These are phyloP conservation scores for Accipiter cooperii DNA, from an alignment of 2,113 vertebrate genomes.

Conservation along the genomic window DNA sequence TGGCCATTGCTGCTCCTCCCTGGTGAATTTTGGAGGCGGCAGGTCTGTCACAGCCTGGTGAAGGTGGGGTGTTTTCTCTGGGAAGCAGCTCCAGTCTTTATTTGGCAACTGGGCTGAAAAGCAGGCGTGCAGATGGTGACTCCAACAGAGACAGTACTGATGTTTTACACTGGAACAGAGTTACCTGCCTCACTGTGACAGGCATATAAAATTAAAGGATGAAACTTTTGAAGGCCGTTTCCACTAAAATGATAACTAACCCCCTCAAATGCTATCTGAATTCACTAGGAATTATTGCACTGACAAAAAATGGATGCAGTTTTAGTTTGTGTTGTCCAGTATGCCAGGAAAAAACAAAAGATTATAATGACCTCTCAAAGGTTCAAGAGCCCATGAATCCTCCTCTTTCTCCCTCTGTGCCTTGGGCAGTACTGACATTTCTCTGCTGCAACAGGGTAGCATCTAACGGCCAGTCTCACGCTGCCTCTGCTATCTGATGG, in stretches of 20 bases:
- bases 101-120: not conserved
- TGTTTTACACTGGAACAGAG: not conserved
- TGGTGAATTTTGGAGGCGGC: not conserved
- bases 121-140: not conserved
- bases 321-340: not conserved
- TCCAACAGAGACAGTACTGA: not conserved
- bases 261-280: not conserved
- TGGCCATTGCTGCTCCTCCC: not conserved
- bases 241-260: not conserved
- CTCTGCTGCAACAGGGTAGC: not conserved
- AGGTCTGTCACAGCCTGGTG: fast-evolving
- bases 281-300: not conserved
- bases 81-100: not conserved
- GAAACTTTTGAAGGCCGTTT: not conserved
- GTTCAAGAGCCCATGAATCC: not conserved
- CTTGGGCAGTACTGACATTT: not conserved
- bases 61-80: not conserved
- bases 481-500: not conserved
- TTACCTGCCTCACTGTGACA: not conserved
- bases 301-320: not conserved
- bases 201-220: not conserved
- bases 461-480: not conserved
- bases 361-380: not conserved
- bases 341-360: not conserved
- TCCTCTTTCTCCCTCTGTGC: not conserved